Base-by-base conservation (phyloP, 2,113 vertebrate genomes). In the Gymnarchus niloticus region DNA sequence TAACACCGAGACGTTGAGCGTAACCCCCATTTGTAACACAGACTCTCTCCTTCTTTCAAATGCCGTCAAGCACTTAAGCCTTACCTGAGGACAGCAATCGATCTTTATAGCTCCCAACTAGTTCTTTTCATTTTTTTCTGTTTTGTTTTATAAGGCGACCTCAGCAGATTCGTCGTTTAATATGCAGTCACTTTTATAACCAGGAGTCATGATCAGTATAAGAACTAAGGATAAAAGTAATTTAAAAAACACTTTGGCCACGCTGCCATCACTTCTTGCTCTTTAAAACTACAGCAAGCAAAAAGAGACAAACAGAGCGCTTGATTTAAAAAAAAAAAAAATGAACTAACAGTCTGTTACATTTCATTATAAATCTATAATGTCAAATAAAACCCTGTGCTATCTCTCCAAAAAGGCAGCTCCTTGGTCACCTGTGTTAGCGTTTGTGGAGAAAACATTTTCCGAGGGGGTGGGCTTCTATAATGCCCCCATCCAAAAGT, bases 211-310 rank as follows among this genome's bases (percentile, higher is more conserved):
- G 73, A 86, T 14, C 86, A 73, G 57, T 86, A 88, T 89, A 91
- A 91, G 86, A 78, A 10, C 49, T 90, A 88, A 89, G 84, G 23
- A 69, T 17, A 69, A 73, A 44, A 41, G 78, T 80, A 84, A 83
- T 84, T 51, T 56, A 78, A 86, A 88, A 86, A 65, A 89, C 88
- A 73, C 93, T 96, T 95, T 95, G 95, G 95, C 94, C 93, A 92
- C 91, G 90, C 91, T 92, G 91, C 92, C 92, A 93, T 90, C 91
- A 87, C 69, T 4, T 83, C 84, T 90, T 90, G 93, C 25, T 5
- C 88, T 91, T 1, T 37, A 85, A 89, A 83, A 88, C 87, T 89
- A 89, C 10, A 90, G 87, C 86, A 92, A 91, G 87, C 89, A 89
- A 90, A 82, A 88, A 88, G 87, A 76, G 89, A 82, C 81, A 88